Percentiles rank a stretch among this genome's conserved stretches.
Conservation (phyloP, 1,140 invertebrate genomes). For the Anoplolepis gracilipes region DNA sequence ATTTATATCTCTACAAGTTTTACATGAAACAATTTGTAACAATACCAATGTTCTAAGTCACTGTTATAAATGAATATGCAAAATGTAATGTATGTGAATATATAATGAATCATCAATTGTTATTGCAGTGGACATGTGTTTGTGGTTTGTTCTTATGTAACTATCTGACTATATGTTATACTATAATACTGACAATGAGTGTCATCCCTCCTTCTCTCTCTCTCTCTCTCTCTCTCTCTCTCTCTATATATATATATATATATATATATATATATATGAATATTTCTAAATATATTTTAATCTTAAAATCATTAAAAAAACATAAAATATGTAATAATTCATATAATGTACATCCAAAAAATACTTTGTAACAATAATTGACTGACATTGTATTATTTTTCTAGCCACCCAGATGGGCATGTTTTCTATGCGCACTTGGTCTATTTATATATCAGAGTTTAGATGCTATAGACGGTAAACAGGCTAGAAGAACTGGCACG, state of each 20-base stretch:
- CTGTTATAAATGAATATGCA: not conserved
- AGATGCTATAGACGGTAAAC: constrained; percentile 99
- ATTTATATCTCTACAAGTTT: not conserved
- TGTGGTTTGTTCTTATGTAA: constrained; percentile 35
- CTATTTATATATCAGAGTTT: constrained; percentile 99
- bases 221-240: too few relatives aligned
- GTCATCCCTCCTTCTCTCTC: not conserved
- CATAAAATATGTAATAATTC: not conserved
- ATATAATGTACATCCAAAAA: too few relatives aligned
- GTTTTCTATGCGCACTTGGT: constrained; percentile 95
- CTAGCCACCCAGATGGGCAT: constrained; percentile 96
- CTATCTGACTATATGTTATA: not conserved
- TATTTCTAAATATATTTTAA: not conserved
- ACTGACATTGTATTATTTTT: constrained; percentile 40
- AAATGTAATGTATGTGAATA: not conserved
- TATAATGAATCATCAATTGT: constrained; percentile 30
- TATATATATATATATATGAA: not conserved
- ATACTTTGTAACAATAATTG: not conserved
- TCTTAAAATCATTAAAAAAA: not conserved
- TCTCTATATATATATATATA: too few relatives aligned
- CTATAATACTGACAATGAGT: not conserved
- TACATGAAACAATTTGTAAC: too few relatives aligned
- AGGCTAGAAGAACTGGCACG: constrained; percentile 97
- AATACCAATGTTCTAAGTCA: not conserved
- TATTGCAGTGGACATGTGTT: not conserved